Evolutionary conservation across 2,797 vertebrate genomes (phyloP), one percentile per base, ranked within the genome.

Genomic region (Fundulus diaphanus): DNA sequence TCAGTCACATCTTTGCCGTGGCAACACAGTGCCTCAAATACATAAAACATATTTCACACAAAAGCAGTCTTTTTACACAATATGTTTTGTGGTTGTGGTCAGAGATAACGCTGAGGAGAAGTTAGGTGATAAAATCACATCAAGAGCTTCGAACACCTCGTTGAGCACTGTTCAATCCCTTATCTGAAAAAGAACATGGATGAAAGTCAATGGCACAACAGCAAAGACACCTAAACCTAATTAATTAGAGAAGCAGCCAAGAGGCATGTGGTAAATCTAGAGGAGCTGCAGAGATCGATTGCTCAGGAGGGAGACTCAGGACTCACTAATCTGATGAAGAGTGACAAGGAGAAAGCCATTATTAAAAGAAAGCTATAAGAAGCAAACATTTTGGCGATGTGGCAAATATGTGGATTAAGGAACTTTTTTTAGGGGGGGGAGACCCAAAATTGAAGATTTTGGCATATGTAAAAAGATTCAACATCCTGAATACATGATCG

Each of bases 1-100:
- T 59, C 56, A 40, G 9, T 59, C 54, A 51, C 6, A 49, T 48
- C 52, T 70, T 83, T 87, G 57, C 78, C n/a, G 68, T 68, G 78
- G 57, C 74, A 77, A 57, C 35, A 16, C 29, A 24, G 44, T 73
- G 29, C 24, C 13, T 76, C 3, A 72, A 22, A 78, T 57, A 31
- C 12, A 65, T 11, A 52, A 1, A 66, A 22, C 31, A 33, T 33
- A 18, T 65, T 35, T 79, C 1, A 27, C 3, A 33, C 4, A 13
- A 52, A 59, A 12, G 29, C 65, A 35, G 40, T 24, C 22, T 46
- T 75, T n/a, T 29, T 40, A 40, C 12, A 49, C 40, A 6, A 27
- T n/a, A n/a, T n/a, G n/a, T n/a, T n/a, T 44, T 44, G 9, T 52
- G 13, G 22, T 18, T 44, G 61, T 6, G 24, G 35, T 0, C 24